These are phyloP conservation scores for Sturnus vulgaris DNA, from an alignment of 2,113 vertebrate genomes.

Conservation along the genomic window DNA sequence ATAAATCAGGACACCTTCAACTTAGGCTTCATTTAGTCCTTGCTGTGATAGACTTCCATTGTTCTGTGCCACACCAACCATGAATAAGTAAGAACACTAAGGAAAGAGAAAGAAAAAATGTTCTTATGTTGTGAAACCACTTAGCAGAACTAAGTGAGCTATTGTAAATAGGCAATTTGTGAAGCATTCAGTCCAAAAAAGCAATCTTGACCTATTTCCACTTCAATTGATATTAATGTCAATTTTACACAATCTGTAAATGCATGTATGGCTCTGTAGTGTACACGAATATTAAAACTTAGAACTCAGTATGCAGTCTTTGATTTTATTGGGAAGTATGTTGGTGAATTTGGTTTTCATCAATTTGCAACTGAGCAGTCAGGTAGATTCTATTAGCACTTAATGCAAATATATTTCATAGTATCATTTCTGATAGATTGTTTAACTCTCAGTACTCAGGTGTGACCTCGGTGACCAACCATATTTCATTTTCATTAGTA, in stretches of 20 bases:
- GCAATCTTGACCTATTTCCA: neutral
- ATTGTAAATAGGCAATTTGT: neutral
- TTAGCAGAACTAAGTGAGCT: neutral
- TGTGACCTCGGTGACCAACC: neutral
- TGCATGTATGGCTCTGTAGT: neutral
- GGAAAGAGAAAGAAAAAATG: neutral
- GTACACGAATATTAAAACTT: neutral
- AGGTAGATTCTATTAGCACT: neutral
- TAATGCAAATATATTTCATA: neutral
- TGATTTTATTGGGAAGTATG: neutral
- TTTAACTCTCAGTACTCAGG: neutral
- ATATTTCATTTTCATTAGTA: neutral
- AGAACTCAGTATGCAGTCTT: neutral
- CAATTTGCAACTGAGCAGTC: neutral
- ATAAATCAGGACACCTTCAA: conserved; percentile 22
- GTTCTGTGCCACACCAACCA: neutral
- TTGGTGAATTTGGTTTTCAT: neutral
- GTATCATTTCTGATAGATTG: neutral
- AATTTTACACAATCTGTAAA: neutral
- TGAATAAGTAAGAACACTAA: neutral
- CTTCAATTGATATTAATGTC: neutral
- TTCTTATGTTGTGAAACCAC: neutral
- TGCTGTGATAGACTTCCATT: neutral
- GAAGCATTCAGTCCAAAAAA: neutral
- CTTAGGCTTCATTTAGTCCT: neutral